Evolutionary conservation across 2,888 invertebrate species (phyloP).

Genomic region (Cerceris rybyensis): DNA sequence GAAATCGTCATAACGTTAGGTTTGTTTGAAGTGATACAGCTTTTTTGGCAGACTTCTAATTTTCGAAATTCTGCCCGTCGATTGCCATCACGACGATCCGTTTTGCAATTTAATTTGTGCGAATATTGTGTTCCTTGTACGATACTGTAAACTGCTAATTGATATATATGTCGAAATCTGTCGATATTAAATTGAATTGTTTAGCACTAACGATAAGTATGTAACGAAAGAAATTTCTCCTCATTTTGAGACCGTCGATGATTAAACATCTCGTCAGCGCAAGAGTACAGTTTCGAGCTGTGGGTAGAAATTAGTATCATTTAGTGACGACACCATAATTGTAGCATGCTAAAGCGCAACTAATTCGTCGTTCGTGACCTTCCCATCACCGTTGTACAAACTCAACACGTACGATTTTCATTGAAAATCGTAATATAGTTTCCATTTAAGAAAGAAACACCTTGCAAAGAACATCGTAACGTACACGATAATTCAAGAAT

Average conservation of each 20-base stretch:
- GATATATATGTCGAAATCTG: slow-evolving; percentile 27
- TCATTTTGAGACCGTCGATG: neutral
- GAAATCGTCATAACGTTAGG: neutral
- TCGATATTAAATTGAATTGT: neutral
- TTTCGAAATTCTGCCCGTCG: slow-evolving; percentile 46
- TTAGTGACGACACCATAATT: slow-evolving; percentile 59
- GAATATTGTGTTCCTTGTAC: slow-evolving; percentile 11
- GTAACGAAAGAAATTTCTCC: slow-evolving; percentile 26
- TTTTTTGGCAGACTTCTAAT: slow-evolving; percentile 38
- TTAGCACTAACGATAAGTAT: neutral
- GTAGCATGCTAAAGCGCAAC: slow-evolving; percentile 12
- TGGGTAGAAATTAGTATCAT: slow-evolving; percentile 50
- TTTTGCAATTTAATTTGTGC: slow-evolving; percentile 48
- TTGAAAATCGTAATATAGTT: neutral
- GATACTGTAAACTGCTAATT: slow-evolving; percentile 20
- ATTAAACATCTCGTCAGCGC: slow-evolving; percentile 30
- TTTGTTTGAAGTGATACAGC: slow-evolving; percentile 18
- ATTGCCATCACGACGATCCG: slow-evolving; percentile 15
- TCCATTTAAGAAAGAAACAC: too few species aligned
- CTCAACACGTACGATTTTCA: neutral
- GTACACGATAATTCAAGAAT: neutral
- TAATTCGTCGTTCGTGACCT: slow-evolving; percentile 29
- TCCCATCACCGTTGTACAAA: slow-evolving; percentile 6
- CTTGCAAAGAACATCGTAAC: too few species aligned
- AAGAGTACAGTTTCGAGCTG: neutral